These are phyloP conservation scores for Apodemia mormo DNA, from an alignment of 2,888 invertebrate species.

Conservation along the genomic window DNA sequence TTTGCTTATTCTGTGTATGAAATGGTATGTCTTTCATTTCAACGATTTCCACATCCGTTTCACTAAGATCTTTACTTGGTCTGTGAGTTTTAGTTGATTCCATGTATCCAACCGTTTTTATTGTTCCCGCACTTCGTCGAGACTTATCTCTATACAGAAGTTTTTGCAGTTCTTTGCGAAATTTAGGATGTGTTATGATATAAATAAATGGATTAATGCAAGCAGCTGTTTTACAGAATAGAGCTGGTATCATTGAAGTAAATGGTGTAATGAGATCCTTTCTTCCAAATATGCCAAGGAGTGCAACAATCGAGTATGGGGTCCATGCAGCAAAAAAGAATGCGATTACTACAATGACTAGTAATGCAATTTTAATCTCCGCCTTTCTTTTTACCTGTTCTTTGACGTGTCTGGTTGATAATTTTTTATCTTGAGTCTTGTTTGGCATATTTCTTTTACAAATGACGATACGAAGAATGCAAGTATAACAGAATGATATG, in stretches of 20 bases:
- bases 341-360: slow-evolving; percentile 86
- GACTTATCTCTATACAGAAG: slow-evolving; percentile 66
- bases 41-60: slow-evolving; percentile 77
- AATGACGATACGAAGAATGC: slow-evolving; percentile 85
- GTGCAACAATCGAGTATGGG: slow-evolving; percentile 89
- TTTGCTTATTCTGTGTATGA: slow-evolving; percentile 41
- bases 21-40: slow-evolving; percentile 77
- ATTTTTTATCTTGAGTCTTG: slow-evolving; percentile 69
- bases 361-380: slow-evolving; percentile 86
- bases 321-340: slow-evolving; percentile 92
- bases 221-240: slow-evolving; percentile 91
- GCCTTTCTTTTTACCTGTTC: slow-evolving; percentile 85
- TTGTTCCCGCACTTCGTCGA: slow-evolving; percentile 61
- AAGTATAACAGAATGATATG: slow-evolving; percentile 88
- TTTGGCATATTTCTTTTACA: slow-evolving; percentile 70
- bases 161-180: slow-evolving; percentile 83
- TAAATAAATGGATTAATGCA: slow-evolving; percentile 91
- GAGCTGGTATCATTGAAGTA: slow-evolving; percentile 88
- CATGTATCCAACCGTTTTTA: slow-evolving; percentile 60
- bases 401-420: slow-evolving; percentile 81
- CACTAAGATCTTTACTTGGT: slow-evolving; percentile 68
- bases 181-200: slow-evolving; percentile 89
- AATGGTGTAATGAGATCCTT: slow-evolving; percentile 85
- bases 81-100: slow-evolving; percentile 57
- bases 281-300: slow-evolving; percentile 86